These are phyloP conservation scores for Incurvaria masculella DNA, from an alignment of 2,888 invertebrate species.

Conservation along the genomic window DNA sequence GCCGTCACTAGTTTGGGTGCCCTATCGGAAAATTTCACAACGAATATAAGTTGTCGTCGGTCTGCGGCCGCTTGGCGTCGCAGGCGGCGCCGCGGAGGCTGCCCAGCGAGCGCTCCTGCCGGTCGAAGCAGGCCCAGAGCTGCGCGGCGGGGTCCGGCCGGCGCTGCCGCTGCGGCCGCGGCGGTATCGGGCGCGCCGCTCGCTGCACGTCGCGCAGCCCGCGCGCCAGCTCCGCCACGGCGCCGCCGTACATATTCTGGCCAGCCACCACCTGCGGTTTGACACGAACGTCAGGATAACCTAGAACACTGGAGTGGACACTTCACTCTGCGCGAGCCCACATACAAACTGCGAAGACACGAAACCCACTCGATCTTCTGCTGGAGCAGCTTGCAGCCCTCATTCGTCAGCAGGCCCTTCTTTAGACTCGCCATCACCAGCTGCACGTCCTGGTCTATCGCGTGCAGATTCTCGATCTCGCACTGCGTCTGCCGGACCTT, in stretches of 20 bases:
- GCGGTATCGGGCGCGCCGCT: too few species aligned
- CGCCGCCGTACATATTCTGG: conserved; percentile 36
- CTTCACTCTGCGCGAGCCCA: not conserved
- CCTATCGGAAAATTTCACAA: too few species aligned
- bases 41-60: too few species aligned
- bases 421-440: not conserved
- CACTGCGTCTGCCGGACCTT: conserved; percentile 44
- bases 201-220: conserved; percentile 36
- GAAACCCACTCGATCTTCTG: not conserved
- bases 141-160: too few species aligned
- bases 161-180: too few species aligned
- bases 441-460: not conserved
- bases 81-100: too few species aligned
- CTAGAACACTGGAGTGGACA: not conserved
- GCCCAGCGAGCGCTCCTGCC: too few species aligned
- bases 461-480: conserved; percentile 28
- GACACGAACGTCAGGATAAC: not conserved
- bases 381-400: not conserved
- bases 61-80: too few species aligned
- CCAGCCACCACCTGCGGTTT: conserved; percentile 31
- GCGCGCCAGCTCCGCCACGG: conserved; percentile 35
- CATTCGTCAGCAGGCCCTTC: not conserved
- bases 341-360: not conserved
- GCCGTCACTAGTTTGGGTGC: too few species aligned
- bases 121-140: too few species aligned